phyloP scores from a whole-genome alignment of 2,888 invertebrate genomes.

The Amblyteles armatorius region DNA sequence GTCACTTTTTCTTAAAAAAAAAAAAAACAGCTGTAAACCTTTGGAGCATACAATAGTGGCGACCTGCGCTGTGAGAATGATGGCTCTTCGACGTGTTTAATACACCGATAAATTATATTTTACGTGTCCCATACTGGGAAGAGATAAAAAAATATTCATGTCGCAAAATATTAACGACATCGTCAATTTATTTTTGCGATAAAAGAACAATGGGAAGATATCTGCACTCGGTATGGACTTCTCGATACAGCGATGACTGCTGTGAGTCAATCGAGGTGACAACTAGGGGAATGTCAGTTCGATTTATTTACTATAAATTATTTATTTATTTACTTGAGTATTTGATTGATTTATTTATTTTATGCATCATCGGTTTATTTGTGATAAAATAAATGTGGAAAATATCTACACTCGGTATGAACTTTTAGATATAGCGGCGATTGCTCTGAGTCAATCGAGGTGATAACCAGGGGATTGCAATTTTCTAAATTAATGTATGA shows the following conservation, averaged over 20 bases:
- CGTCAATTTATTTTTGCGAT: conserved; percentile 21
- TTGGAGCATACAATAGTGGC: not conserved
- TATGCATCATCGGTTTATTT: not conserved
- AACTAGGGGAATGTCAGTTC: not conserved
- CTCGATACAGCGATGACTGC: conserved; percentile 22
- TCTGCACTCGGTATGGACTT: not conserved
- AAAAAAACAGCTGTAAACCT: not conserved
- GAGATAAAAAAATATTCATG: not conserved
- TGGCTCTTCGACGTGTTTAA: too few relatives aligned
- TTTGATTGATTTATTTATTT: too few relatives aligned
- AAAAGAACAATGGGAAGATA: not conserved
- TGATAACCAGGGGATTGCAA: conserved; percentile 8
- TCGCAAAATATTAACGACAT: not conserved
- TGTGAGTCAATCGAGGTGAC: conserved; percentile 37
- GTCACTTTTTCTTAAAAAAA: not conserved
- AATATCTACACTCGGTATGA: too few relatives aligned
- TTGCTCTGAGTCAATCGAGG: conserved; percentile 27
- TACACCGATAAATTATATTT: too few relatives aligned
- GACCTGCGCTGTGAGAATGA: too few relatives aligned
- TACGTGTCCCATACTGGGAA: too few relatives aligned
- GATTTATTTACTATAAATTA: conserved; percentile 1
- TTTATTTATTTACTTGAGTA: not conserved
- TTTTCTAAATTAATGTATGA: not conserved
- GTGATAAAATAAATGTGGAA: not conserved
- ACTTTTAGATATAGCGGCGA: conserved; percentile 22